Evolutionary conservation across 1,140 invertebrate species (phyloP).

Genomic region (Pomacea maculata): DNA sequence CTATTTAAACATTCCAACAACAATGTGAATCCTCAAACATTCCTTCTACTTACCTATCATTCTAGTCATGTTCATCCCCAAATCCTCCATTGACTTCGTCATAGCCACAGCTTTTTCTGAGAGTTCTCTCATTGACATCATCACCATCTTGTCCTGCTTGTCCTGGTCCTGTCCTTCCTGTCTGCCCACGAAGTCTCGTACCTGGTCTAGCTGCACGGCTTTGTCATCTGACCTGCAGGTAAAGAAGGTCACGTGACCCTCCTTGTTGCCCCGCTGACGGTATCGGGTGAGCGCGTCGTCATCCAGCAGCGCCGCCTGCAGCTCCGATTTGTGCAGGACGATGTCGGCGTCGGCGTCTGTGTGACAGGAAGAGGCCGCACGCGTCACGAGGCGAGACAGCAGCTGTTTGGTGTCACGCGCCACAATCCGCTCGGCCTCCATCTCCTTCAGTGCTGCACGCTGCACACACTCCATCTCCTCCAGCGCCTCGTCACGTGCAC

Average conservation of each 20-base stretch:
- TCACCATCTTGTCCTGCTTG: too few relatives aligned
- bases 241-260: not conserved
- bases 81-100: too few relatives aligned
- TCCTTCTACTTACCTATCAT: too few relatives aligned
- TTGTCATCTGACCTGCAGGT: not conserved
- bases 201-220: not conserved
- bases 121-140: too few relatives aligned
- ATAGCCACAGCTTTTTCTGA: too few relatives aligned
- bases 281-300: not conserved
- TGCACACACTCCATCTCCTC: not conserved
- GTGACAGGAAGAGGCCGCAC: not conserved
- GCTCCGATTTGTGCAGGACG: not conserved
- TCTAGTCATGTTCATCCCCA: too few relatives aligned
- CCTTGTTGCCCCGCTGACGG: not conserved
- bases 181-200: not conserved
- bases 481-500: conserved; percentile 4
- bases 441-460: not conserved
- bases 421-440: not conserved
- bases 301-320: conserved; percentile 11
- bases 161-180: too few relatives aligned
- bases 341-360: not conserved
- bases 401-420: not conserved
- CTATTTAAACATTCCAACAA: too few relatives aligned
- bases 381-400: not conserved
- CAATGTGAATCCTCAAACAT: too few relatives aligned